A percentile compares a stretch with the other conserved stretches of the same genome.
Evolutionary conservation across 2,888 invertebrate species (phyloP).

Genomic region (Tridacna gigas): DNA sequence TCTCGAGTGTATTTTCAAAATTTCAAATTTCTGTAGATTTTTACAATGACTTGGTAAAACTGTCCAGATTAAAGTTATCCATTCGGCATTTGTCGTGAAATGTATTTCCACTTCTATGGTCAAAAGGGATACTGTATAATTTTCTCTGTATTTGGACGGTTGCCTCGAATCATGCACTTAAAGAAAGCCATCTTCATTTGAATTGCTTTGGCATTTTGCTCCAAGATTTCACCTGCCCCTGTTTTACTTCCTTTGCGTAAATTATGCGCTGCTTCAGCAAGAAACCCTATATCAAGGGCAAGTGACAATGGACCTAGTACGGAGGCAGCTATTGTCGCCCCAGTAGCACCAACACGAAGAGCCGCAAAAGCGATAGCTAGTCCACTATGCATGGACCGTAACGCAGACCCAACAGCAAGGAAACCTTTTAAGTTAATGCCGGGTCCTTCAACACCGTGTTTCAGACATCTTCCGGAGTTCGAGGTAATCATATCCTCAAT

Average conservation of each 20-base stretch:
- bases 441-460: background rate
- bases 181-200: constrained; percentile 26
- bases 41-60: too few species aligned
- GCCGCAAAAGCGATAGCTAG: constrained; percentile 13
- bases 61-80: too few species aligned
- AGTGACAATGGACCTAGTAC: constrained; percentile 33
- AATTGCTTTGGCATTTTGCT: constrained; percentile 12
- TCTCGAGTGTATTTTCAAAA: too few species aligned
- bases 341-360: constrained; percentile 17
- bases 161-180: constrained; percentile 15
- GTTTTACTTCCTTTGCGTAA: constrained; percentile 22
- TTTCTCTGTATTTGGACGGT: background rate
- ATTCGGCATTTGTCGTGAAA: too few species aligned
- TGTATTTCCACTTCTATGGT: too few species aligned
- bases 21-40: too few species aligned
- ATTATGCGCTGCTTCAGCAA: constrained; percentile 30
- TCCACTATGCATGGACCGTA: constrained; percentile 16
- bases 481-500: background rate
- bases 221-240: constrained; percentile 12
- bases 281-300: constrained; percentile 31
- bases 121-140: too few species aligned
- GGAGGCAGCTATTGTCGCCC: constrained; percentile 16
- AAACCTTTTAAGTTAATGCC: constrained; percentile 22
- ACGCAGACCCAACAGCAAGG: constrained; percentile 29
- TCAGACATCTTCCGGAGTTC: background rate